Conservation (phyloP, 2,888 invertebrate genomes). For the Rambutsinella grinnellia region DNA sequence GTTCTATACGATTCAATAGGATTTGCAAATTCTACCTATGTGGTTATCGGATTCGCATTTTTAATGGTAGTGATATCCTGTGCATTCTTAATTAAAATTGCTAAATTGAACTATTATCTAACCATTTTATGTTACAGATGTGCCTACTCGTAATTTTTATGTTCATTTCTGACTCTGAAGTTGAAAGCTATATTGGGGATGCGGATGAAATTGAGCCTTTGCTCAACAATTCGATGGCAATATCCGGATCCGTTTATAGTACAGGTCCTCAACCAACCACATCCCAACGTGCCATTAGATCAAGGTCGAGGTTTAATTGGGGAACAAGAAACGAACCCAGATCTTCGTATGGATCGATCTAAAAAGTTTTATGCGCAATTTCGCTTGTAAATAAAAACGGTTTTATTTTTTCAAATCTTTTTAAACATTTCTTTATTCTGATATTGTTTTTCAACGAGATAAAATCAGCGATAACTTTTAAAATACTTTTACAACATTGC, state of each 20-base stretch:
- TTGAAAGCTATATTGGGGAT: constrained; percentile 7
- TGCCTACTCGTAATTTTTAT: constrained; percentile 4
- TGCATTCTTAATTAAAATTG: neutral
- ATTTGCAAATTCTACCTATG: constrained; percentile 29
- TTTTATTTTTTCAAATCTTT: too few species aligned
- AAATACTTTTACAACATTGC: too few species aligned
- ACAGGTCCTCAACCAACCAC: neutral
- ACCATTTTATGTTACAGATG: constrained; percentile 10
- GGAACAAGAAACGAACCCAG: neutral
- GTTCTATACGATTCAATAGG: constrained; percentile 38
- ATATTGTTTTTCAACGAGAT: too few species aligned
- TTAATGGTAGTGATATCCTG: constrained; percentile 38
- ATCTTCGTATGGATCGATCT: constrained; percentile 5
- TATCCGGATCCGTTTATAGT: constrained; percentile 12
- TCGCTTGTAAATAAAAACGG: too few species aligned
- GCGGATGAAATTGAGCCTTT: constrained; percentile 26
- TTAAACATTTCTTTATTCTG: too few species aligned
- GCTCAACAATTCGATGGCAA: constrained; percentile 1
- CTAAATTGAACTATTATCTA: neutral
- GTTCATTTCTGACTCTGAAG: constrained; percentile 15
- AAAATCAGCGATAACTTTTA: too few species aligned
- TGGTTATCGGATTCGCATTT: constrained; percentile 36
- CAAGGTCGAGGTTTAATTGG: too few species aligned
- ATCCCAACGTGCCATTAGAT: neutral
- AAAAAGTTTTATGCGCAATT: neutral